Evolutionary conservation across 1,140 invertebrate genomes (phyloP).

Genomic region (Formica exsecta): DNA sequence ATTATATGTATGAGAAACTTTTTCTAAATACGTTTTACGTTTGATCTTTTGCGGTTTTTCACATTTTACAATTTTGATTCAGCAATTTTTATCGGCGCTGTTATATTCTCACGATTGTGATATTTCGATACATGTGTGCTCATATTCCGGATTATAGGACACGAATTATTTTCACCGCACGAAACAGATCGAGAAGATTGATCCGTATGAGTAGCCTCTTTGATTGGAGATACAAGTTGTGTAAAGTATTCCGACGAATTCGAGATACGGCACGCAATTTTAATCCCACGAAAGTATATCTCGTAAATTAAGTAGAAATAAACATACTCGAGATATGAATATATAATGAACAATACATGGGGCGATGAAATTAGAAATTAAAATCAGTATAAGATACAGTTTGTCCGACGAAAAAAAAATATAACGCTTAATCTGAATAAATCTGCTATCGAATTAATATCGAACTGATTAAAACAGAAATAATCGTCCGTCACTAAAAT

Average conservation of each 20-base stretch:
- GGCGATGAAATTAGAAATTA: slow-evolving; percentile 16
- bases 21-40: too few relatives aligned
- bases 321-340: not conserved
- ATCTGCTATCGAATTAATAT: not conserved
- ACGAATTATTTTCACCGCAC: not conserved
- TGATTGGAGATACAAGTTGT: not conserved
- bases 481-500: not conserved
- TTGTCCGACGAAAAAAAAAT: not conserved
- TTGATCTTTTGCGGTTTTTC: not conserved
- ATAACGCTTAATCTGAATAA: not conserved
- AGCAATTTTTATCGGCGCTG: not conserved
- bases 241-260: not conserved
- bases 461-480: not conserved
- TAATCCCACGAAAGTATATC: not conserved
- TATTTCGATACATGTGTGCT: not conserved
- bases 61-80: not conserved
- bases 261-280: slow-evolving; percentile 17
- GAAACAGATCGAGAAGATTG: not conserved
- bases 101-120: not conserved
- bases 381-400: not conserved
- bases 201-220: not conserved
- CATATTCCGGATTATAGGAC: not conserved
- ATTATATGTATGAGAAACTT: too few relatives aligned
- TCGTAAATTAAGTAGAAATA: not conserved
- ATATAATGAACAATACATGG: not conserved